These are phyloP conservation scores for Andrena minutula DNA, from an alignment of 2,888 invertebrate genomes.

Conservation along the genomic window DNA sequence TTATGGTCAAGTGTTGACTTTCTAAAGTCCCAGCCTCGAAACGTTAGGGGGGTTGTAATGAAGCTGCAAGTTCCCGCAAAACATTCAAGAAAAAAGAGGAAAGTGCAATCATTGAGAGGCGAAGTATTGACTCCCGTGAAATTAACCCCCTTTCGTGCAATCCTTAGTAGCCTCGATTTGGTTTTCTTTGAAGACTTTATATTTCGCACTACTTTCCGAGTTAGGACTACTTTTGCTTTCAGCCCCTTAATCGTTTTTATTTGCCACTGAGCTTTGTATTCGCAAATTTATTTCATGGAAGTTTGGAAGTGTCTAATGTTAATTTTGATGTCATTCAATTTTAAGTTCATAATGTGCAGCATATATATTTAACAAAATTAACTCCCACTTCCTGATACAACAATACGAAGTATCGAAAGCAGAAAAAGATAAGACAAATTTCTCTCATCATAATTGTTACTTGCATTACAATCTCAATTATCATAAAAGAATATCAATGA, in stretches of 20 bases:
- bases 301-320: too few relatives aligned
- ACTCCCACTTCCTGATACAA: too few relatives aligned
- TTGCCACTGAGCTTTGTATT: not conserved
- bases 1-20: constrained; percentile 3
- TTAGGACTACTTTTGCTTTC: not conserved
- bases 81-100: not conserved
- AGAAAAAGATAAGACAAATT: too few relatives aligned
- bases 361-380: too few relatives aligned
- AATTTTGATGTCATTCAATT: too few relatives aligned
- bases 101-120: constrained; percentile 2
- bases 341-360: too few relatives aligned
- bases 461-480: too few relatives aligned
- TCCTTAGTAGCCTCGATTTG: not conserved
- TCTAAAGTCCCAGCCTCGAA: constrained; percentile 7
- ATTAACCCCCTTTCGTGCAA: constrained; percentile 1
- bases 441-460: too few relatives aligned
- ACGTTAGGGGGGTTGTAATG: constrained; percentile 3
- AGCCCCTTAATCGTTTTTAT: not conserved
- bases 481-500: too few relatives aligned
- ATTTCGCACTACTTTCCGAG: not conserved
- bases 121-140: not conserved
- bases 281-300: not conserved
- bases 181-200: not conserved
- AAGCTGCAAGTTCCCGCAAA: not conserved
- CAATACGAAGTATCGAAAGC: too few relatives aligned